These are phyloP conservation scores for Centropus bengalensis DNA, from an alignment of 2,113 vertebrate species.

Conservation along the genomic window DNA sequence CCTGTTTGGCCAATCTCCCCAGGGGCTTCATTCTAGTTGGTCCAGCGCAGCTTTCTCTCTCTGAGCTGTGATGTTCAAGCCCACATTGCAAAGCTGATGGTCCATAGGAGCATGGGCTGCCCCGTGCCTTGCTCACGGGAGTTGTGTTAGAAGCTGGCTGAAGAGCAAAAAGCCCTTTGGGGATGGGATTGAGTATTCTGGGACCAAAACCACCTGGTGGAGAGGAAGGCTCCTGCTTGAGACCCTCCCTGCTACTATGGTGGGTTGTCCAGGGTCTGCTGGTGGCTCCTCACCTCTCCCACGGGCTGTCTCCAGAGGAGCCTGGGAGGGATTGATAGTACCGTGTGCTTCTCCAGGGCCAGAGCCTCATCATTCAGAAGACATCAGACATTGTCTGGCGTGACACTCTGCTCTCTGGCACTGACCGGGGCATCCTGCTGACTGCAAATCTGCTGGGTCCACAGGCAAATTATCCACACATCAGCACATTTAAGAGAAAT, in stretches of 20 bases:
- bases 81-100: background rate
- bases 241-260: accelerated
- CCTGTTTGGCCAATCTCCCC: background rate
- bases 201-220: background rate
- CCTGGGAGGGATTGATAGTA: background rate
- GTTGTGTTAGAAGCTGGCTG: background rate
- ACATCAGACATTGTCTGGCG: background rate
- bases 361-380: background rate
- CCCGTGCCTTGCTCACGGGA: accelerated
- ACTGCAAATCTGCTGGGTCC: conserved; percentile 29
- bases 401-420: background rate
- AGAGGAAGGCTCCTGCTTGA: background rate
- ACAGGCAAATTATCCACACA: background rate
- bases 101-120: background rate
- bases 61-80: background rate
- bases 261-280: accelerated
- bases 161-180: background rate
- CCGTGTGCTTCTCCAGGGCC: background rate
- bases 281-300: accelerated
- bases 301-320: background rate
- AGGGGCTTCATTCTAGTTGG: background rate
- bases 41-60: background rate
- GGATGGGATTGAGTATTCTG: accelerated
- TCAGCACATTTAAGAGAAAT: conserved; percentile 42
- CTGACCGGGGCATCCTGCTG: background rate